Conservation (phyloP, 2,113 vertebrate species). For the Seriola quinqueradiata region DNA sequence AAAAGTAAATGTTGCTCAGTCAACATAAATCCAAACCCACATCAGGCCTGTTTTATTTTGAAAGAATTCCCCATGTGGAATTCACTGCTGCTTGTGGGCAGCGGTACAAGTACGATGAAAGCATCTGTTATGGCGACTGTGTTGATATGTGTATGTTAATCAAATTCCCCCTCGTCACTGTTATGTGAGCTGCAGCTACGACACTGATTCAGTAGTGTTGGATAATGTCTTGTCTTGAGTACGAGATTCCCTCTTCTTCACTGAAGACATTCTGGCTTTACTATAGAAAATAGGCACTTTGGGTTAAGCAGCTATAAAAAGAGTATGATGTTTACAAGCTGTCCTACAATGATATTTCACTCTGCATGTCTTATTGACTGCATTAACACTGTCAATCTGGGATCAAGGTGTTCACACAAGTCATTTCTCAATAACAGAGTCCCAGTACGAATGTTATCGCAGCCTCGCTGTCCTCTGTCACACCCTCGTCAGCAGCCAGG, state of each 20-base stretch:
- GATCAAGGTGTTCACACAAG: neutral
- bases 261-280: neutral
- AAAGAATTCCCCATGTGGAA: neutral
- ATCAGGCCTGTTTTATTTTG: neutral
- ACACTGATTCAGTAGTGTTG: neutral
- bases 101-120: neutral
- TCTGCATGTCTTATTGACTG: neutral
- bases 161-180: neutral
- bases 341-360: neutral
- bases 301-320: neutral
- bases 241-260: neutral
- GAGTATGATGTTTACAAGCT: neutral
- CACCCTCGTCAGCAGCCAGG: conserved; percentile 9
- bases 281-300: neutral
- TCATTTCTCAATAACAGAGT: neutral
- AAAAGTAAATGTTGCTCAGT: neutral
- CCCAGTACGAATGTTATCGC: neutral
- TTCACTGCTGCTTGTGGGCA: neutral
- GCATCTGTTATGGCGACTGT: neutral
- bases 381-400: neutral
- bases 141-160: neutral
- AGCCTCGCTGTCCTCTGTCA: neutral
- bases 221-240: neutral
- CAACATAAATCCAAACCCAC: neutral
- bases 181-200: neutral